Base-by-base conservation (phyloP, 2,888 invertebrate species). In the Epirrita christyi region DNA sequence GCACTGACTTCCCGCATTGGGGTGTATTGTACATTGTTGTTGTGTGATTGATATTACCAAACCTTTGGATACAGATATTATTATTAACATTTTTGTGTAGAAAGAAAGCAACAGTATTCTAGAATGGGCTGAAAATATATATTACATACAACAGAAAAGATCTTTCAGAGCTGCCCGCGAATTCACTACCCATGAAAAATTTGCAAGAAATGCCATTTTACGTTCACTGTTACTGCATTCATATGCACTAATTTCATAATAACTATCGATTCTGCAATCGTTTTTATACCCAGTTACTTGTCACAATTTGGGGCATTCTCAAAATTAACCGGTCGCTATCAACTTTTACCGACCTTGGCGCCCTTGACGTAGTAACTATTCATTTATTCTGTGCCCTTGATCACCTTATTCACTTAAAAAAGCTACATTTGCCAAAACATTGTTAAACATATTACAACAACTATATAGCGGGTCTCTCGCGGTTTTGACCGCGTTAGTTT, bases 321-420 rank as follows among this genome's bases (percentile, higher is more conserved):
- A 71, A 67, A 55, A 47, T 14, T 38, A 38, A 38, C 38, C 6
- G 38, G 38, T 14, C 57, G 56, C 29, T 40, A 34, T 61, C 80
- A 70, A 82, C 83, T 83, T 83, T 83, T 78, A 81, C 81, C 61
- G 76, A 72, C 78, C 77, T 78, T 75, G 46, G 27, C 14, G 46
- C 41, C 53, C 53, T 53, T 46, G 36, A 36, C 21, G 41, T 41
- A 21, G 27, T 21, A 21, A 21, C 21, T 21, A 21, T 21, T 21
- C 4, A 21, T 21, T 21, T 21, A 21, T 21, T 21, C 21, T 21
- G 21, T 4, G 21, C 2, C 21, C 21, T 21, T 41, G 46, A 14
- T 38, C 38, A 38, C 38, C 14, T 13, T 38, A 14, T 13, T 36
- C n/a, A n/a, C n/a, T 34, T 13, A 10, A 10, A 37, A 13, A 13